Conservation (phyloP, 2,888 invertebrate species). For the Scaptomyza reducta region DNA sequence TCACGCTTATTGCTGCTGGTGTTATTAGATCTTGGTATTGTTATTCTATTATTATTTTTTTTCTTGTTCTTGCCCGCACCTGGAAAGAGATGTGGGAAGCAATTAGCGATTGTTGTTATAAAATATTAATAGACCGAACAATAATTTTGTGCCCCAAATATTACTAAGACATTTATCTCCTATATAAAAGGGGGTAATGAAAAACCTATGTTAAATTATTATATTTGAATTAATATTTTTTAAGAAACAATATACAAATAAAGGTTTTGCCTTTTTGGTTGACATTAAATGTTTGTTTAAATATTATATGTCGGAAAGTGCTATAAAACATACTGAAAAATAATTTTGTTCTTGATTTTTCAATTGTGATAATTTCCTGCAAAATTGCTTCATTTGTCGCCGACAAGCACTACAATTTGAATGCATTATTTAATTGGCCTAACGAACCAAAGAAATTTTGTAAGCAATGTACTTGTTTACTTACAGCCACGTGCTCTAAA, state of each 20-base stretch:
- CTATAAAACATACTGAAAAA: not conserved
- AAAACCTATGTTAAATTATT: not conserved
- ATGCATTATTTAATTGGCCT: conserved; percentile 9
- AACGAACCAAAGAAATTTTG: conserved; percentile 28
- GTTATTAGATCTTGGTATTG: conserved; percentile 46
- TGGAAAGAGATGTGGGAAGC: conserved; percentile 18
- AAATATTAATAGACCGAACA: not conserved
- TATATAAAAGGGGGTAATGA: not conserved
- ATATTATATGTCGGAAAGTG: not conserved
- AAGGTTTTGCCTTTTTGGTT: not conserved
- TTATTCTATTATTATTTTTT: conserved; percentile 59
- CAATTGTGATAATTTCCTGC: not conserved
- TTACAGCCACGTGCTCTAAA: conserved; percentile 54
- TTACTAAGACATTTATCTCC: not conserved
- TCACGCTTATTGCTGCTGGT: conserved; percentile 55
- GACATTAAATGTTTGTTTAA: not conserved
- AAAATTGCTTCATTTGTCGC: not conserved
- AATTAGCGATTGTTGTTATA: conserved; percentile 8
- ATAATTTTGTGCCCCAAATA: not conserved
- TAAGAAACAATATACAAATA: not conserved
- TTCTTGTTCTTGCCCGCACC: conserved; percentile 61
- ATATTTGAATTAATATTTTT: not conserved
- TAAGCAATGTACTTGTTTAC: conserved; percentile 48
- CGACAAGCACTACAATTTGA: not conserved
- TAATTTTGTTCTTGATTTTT: not conserved